A percentile compares a stretch with the other conserved stretches of the same genome.
Evolutionary conservation across 2,113 vertebrate species (phyloP).

Genomic region (Solenodon paradoxus): DNA sequence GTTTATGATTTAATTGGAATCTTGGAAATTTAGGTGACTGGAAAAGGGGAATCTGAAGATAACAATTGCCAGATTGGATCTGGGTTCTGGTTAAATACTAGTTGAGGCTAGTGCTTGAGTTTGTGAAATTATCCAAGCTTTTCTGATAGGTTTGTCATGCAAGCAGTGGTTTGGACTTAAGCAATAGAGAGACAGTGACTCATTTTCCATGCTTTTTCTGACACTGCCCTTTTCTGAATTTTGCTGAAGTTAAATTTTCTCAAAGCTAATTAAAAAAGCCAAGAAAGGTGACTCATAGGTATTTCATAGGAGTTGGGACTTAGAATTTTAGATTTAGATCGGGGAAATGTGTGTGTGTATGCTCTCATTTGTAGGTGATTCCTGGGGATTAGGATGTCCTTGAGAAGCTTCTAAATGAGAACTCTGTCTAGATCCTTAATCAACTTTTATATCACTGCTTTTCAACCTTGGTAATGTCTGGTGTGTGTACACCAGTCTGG

Average conservation of each 20-base stretch:
- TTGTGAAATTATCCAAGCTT: conserved; percentile 8
- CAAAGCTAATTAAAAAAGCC: not conserved
- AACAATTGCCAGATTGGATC: not conserved
- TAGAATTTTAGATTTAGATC: not conserved
- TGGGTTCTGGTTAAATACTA: conserved; percentile 32
- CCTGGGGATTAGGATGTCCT: not conserved
- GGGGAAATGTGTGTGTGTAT: not conserved
- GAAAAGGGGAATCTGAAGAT: conserved; percentile 19
- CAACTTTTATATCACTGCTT: conserved; percentile 11
- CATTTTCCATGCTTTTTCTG: conserved; percentile 17
- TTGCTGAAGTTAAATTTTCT: conserved; percentile 35
- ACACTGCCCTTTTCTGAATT: conserved; percentile 15
- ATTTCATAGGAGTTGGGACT: not conserved
- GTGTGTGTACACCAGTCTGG: not conserved
- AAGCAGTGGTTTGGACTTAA: conserved; percentile 6
- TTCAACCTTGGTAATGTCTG: not conserved
- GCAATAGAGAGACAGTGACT: not conserved
- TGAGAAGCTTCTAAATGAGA: not conserved
- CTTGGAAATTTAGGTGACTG: not conserved
- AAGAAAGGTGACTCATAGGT: not conserved
- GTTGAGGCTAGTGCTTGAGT: conserved; percentile 24
- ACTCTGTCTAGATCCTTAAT: not conserved
- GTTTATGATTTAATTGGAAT: conserved; percentile 18
- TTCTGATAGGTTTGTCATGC: not conserved
- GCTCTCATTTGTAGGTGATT: not conserved